Percentiles rank a stretch among this genome's conserved stretches.
Conservation (phyloP, 2,113 vertebrate genomes). For the Leucosticte australis region DNA sequence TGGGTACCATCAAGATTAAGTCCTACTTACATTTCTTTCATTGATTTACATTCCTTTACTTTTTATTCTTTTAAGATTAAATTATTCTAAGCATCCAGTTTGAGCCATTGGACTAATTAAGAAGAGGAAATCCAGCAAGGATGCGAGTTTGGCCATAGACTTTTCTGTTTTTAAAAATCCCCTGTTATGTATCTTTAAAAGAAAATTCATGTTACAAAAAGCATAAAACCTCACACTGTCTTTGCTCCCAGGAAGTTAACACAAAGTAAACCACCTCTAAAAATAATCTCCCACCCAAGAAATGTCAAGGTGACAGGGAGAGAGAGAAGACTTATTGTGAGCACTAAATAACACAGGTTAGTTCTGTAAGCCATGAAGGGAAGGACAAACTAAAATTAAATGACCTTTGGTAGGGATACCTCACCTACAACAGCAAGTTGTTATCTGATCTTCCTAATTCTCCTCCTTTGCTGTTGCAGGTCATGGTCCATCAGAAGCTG, state of each 20-base stretch:
- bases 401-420: constrained; percentile 10
- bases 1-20: neutral
- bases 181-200: neutral
- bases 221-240: neutral
- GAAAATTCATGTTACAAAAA: neutral
- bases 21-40: neutral
- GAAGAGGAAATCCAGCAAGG: neutral
- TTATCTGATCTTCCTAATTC: constrained; percentile 49
- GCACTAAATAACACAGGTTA: neutral
- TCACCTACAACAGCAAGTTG: neutral
- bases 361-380: neutral
- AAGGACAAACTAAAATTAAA: constrained; percentile 43
- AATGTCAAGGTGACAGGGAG: neutral
- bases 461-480: neutral
- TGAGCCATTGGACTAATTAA: neutral
- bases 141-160: neutral
- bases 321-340: neutral
- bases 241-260: neutral
- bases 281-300: neutral
- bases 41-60: neutral
- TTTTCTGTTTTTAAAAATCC: neutral
- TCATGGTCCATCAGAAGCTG: neutral
- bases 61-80: neutral
- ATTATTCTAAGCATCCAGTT: neutral
- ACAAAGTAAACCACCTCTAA: neutral